Evolutionary conservation across 2,797 vertebrate species (phyloP).

Genomic region (Gouania willdenowi): DNA sequence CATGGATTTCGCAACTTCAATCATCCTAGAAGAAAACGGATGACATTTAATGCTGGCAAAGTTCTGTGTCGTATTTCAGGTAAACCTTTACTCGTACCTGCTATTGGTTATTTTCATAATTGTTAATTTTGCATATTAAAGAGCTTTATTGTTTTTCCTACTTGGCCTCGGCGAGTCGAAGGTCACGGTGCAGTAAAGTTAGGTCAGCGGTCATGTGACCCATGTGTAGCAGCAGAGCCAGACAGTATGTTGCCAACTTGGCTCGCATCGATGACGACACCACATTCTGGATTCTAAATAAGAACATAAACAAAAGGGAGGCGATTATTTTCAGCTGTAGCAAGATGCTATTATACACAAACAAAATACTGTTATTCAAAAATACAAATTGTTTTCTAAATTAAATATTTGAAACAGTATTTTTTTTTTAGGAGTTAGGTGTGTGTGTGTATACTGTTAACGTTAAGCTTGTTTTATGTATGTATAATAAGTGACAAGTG

Average conservation of each 20-base stretch:
- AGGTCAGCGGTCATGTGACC: conserved; percentile 82
- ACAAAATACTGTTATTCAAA: too few relatives aligned
- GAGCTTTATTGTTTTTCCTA: conserved; percentile 35
- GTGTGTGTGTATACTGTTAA: too few relatives aligned
- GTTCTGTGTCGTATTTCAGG: neutral
- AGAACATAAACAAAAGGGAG: neutral
- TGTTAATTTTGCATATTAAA: too few relatives aligned
- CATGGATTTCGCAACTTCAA: conserved; percentile 89
- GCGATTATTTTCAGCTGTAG: too few relatives aligned
- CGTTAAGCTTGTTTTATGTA: too few relatives aligned
- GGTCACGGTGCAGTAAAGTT: conserved; percentile 84
- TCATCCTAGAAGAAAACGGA: conserved; percentile 73
- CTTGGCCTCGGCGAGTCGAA: conserved; percentile 83
- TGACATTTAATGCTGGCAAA: neutral
- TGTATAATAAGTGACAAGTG: too few relatives aligned
- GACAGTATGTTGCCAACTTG: conserved; percentile 82
- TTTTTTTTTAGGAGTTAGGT: too few relatives aligned
- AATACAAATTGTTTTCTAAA: too few relatives aligned
- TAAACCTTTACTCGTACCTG: too few relatives aligned
- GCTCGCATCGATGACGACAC: conserved; percentile 84
- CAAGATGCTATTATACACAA: too few relatives aligned
- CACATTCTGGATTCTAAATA: conserved; percentile 80
- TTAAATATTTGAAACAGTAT: too few relatives aligned
- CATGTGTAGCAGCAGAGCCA: conserved; percentile 87
- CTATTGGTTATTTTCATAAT: too few relatives aligned